Conservation (phyloP, 2,888 invertebrate species). For the Bombyx huttoni region DNA sequence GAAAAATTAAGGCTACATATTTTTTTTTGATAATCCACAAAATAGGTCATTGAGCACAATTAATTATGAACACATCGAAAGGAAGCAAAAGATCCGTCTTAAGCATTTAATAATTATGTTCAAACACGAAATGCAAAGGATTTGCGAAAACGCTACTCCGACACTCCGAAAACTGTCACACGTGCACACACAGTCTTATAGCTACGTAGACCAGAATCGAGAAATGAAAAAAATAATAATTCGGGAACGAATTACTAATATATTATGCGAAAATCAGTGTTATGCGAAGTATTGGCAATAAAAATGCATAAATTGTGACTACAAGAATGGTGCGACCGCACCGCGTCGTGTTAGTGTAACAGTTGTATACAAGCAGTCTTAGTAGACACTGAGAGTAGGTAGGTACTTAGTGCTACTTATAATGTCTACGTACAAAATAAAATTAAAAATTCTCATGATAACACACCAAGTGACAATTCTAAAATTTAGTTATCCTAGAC, state of each 20-base stretch:
- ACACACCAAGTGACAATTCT: constrained; percentile 49
- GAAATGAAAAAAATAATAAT: constrained; percentile 25
- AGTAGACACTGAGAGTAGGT: constrained; percentile 66
- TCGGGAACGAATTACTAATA: constrained; percentile 29
- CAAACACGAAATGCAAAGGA: constrained; percentile 21
- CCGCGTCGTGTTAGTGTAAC: constrained; percentile 48
- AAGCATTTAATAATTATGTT: constrained; percentile 27
- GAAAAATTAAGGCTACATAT: neutral
- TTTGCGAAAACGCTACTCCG: constrained; percentile 7
- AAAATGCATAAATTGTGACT: constrained; percentile 71
- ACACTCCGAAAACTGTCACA: constrained; percentile 11
- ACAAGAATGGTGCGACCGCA: constrained; percentile 47
- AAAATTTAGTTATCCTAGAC: constrained; percentile 48
- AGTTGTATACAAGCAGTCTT: constrained; percentile 71
- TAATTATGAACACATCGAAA: constrained; percentile 58
- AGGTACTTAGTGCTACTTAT: constrained; percentile 62
- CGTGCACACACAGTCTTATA: constrained; percentile 25
- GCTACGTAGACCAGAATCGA: constrained; percentile 45
- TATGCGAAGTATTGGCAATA: constrained; percentile 61
- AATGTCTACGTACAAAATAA: constrained; percentile 56
- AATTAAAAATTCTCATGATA: constrained; percentile 47
- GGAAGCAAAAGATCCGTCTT: constrained; percentile 42
- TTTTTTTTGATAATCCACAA: neutral
- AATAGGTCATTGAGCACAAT: constrained; percentile 52
- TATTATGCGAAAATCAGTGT: constrained; percentile 34